phyloP scores from a whole-genome alignment of 2,113 vertebrate genomes.

The Tyto alba region DNA sequence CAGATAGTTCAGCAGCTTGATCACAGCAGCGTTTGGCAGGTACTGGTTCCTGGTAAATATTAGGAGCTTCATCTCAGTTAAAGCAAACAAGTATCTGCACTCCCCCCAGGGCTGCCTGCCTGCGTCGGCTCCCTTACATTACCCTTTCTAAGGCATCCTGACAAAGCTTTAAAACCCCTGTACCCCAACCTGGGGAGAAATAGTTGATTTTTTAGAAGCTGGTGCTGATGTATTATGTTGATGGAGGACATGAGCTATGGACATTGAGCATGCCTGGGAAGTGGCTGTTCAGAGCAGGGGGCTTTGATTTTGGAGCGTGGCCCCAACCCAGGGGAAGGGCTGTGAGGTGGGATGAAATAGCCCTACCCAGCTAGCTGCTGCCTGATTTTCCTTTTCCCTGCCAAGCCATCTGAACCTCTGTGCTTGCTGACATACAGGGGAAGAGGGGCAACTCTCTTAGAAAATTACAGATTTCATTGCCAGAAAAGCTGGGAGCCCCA shows the following conservation, averaged over 20 bases:
- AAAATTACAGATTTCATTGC: neutral
- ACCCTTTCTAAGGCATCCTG: neutral
- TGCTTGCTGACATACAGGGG: neutral
- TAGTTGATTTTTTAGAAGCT: neutral
- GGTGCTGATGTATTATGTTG: fast-evolving
- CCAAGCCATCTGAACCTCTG: neutral
- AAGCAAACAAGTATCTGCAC: neutral
- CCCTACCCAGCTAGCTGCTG: fast-evolving
- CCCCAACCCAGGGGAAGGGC: neutral
- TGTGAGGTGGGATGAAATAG: neutral
- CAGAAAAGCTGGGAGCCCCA: neutral
- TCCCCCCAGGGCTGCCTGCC: neutral
- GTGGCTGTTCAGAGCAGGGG: neutral
- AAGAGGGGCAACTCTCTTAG: neutral
- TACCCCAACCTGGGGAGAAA: neutral
- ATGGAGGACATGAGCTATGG: neutral
- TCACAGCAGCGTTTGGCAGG: neutral
- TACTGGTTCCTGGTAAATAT: neutral
- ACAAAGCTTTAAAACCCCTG: neutral
- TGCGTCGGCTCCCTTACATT: neutral
- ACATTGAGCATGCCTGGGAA: neutral
- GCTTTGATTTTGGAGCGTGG: neutral
- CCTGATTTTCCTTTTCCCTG: neutral
- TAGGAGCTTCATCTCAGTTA: neutral
- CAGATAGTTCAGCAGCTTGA: neutral